These are phyloP conservation scores for Ochropleura plecta DNA, from an alignment of 2,888 invertebrate species.

Conservation along the genomic window DNA sequence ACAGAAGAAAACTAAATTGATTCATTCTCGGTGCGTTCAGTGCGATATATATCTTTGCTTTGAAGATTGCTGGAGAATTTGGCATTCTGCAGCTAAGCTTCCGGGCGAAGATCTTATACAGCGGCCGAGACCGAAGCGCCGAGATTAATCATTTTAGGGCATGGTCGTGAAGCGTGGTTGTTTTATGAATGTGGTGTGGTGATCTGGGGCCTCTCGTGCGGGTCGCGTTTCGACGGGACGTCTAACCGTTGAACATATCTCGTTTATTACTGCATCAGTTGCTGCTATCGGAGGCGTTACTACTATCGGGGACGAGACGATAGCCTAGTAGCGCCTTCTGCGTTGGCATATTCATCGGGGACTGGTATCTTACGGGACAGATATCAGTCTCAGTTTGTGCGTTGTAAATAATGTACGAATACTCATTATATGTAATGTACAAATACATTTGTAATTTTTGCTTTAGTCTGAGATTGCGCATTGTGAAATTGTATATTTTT, in stretches of 20 bases:
- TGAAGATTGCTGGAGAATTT: constrained; percentile 6
- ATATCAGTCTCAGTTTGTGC: constrained; percentile 1
- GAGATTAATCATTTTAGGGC: not conserved
- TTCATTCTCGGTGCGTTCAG: constrained; percentile 7
- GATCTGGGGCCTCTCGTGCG: constrained; percentile 13
- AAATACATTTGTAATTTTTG: too few relatives aligned
- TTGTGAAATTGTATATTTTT: too few relatives aligned
- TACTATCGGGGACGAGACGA: constrained; percentile 14
- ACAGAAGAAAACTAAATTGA: constrained; percentile 15
- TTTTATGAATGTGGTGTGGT: not conserved
- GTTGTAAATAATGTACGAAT: not conserved
- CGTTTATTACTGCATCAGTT: constrained; percentile 10
- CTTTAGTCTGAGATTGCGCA: too few relatives aligned
- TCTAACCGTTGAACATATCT: constrained; percentile 17
- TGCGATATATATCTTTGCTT: constrained; percentile 8
- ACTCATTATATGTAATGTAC: too few relatives aligned
- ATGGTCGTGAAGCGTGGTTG: too few relatives aligned
- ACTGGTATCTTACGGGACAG: too few relatives aligned
- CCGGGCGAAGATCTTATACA: not conserved
- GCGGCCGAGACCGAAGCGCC: not conserved
- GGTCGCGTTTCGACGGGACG: constrained; percentile 25
- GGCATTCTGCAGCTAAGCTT: constrained; percentile 3
- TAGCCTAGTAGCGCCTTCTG: constrained; percentile 8
- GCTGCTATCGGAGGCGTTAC: constrained; percentile 19
- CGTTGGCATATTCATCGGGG: not conserved